Evolutionary conservation across 2,888 invertebrate genomes (phyloP).

Genomic region (Cyrtodaria siliqua): DNA sequence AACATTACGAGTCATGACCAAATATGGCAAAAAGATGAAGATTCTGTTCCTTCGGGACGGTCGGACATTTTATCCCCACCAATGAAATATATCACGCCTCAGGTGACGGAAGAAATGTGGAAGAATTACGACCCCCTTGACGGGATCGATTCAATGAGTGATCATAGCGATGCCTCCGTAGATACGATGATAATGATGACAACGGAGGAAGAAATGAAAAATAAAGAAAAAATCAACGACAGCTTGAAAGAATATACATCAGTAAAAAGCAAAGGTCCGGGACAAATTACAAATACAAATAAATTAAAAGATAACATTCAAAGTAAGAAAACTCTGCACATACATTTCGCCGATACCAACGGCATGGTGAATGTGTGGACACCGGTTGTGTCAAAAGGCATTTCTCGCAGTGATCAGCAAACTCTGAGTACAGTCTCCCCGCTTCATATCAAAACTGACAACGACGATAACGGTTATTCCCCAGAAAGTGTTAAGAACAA

Average conservation of each 20-base stretch:
- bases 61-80: slow-evolving; percentile 66
- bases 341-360: slow-evolving; percentile 48
- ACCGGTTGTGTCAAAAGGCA: slow-evolving; percentile 11
- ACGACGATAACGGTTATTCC: slow-evolving; percentile 20
- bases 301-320: slow-evolving; percentile 53
- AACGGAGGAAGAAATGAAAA: slow-evolving; percentile 70
- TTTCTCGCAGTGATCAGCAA: not conserved
- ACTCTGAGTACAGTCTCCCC: slow-evolving; percentile 47
- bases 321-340: slow-evolving; percentile 51
- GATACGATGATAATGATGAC: slow-evolving; percentile 78
- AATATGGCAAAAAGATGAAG: slow-evolving; percentile 69
- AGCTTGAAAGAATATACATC: slow-evolving; percentile 69
- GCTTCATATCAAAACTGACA: slow-evolving; percentile 52
- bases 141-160: slow-evolving; percentile 71
- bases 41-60: slow-evolving; percentile 23
- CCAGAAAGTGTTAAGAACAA: slow-evolving; percentile 29
- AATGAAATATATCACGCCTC: slow-evolving; percentile 70
- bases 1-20: slow-evolving; percentile 73
- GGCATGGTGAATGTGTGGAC: slow-evolving; percentile 15
- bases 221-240: slow-evolving; percentile 69
- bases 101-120: slow-evolving; percentile 68
- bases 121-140: slow-evolving; percentile 73
- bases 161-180: slow-evolving; percentile 69
- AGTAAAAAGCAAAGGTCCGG: slow-evolving; percentile 46
- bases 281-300: slow-evolving; percentile 29